Conservation (phyloP, 2,888 invertebrate species). For the Drosophila buzzatii region DNA sequence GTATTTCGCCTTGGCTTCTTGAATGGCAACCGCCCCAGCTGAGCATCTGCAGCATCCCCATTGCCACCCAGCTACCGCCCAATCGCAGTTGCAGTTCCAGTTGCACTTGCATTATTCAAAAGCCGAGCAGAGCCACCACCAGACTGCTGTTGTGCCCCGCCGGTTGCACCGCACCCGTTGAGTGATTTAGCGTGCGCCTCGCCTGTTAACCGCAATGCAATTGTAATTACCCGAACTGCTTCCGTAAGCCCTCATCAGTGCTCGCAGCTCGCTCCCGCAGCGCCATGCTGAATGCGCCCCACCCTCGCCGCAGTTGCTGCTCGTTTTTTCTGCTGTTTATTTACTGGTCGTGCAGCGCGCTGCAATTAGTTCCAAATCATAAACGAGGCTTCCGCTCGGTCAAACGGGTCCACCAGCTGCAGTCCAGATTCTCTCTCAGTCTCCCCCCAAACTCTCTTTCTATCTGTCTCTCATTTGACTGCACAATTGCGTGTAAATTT, state of each 20-base stretch:
- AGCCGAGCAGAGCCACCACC: constrained; percentile 48
- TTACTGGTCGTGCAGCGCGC: constrained; percentile 61
- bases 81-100: constrained; percentile 50
- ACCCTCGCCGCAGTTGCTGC: constrained; percentile 21
- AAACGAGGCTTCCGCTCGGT: constrained; percentile 71
- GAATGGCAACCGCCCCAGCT: constrained; percentile 11
- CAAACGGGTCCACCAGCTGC: constrained; percentile 33
- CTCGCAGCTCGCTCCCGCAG: not conserved
- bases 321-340: constrained; percentile 37
- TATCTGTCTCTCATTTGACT: constrained; percentile 14
- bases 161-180: constrained; percentile 40
- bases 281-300: not conserved
- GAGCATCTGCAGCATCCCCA: not conserved
- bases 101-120: constrained; percentile 74
- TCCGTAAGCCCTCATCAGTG: constrained; percentile 44
- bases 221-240: constrained; percentile 78
- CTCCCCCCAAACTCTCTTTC: not conserved
- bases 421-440: not conserved
- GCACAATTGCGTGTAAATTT: constrained; percentile 74
- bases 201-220: constrained; percentile 79
- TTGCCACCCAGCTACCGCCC: constrained; percentile 15
- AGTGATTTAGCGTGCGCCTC: constrained; percentile 74
- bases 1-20: constrained; percentile 48
- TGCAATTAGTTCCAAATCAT: constrained; percentile 81
- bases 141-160: constrained; percentile 12